These are phyloP conservation scores for Drosophila dives DNA, from an alignment of 2,888 invertebrate genomes.

Conservation along the genomic window DNA sequence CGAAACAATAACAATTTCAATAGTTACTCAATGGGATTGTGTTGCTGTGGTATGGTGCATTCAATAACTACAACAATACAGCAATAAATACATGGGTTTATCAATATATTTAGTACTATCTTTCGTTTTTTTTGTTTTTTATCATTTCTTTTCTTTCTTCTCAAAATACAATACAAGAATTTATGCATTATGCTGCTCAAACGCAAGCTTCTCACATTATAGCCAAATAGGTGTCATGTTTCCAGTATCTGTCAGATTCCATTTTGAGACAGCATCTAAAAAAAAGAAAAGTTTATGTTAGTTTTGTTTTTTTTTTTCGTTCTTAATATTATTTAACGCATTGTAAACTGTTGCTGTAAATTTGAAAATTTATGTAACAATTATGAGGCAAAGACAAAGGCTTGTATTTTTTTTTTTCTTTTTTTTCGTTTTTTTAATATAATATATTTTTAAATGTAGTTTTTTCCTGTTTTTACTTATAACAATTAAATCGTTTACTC, in stretches of 20 bases:
- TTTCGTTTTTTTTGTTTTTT: constrained; percentile 13
- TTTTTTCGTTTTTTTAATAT: constrained; percentile 51
- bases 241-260: constrained; percentile 15
- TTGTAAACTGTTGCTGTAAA: constrained; percentile 26
- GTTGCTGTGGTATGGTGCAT: constrained; percentile 42
- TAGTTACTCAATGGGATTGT: constrained; percentile 41
- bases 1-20: constrained; percentile 42
- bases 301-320: constrained; percentile 36
- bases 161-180: constrained; percentile 58
- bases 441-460: constrained; percentile 69
- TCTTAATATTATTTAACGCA: background rate
- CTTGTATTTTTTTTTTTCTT: constrained; percentile 26
- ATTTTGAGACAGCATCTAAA: constrained; percentile 50
- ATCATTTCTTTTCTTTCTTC: constrained; percentile 43
- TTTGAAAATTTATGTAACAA: background rate
- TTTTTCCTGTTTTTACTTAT: constrained; percentile 65
- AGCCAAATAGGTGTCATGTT: constrained; percentile 6
- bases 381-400: constrained; percentile 30
- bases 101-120: constrained; percentile 56
- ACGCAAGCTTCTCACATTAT: constrained; percentile 34
- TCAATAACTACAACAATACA: constrained; percentile 71
- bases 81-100: constrained; percentile 67
- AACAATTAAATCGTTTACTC: constrained; percentile 76
- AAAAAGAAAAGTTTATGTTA: constrained; percentile 67
- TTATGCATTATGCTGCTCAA: constrained; percentile 32